These are phyloP conservation scores for Malurus leucopterus DNA, from an alignment of 2,797 vertebrate genomes.

Conservation along the genomic window DNA sequence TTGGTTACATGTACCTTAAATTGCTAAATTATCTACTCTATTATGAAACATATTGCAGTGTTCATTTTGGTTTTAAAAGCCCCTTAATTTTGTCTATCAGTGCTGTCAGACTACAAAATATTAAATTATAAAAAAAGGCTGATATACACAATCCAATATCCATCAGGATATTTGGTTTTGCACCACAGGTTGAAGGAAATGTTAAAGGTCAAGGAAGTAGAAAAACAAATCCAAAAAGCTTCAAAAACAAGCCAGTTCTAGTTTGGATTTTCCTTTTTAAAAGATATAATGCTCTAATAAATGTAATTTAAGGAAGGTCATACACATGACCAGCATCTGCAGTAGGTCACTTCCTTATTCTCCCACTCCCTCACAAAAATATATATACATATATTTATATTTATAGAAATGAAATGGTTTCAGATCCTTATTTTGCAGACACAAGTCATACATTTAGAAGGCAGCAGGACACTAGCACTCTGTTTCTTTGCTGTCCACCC, in stretches of 20 bases:
- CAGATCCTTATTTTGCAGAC: slow-evolving; percentile 2
- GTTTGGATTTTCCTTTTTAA: slow-evolving; percentile 35
- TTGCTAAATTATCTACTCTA: neutral
- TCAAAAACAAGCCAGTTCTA: slow-evolving; percentile 50
- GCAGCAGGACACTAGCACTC: slow-evolving; percentile 77
- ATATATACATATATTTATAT: slow-evolving; percentile 54
- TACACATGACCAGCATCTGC: slow-evolving; percentile 67
- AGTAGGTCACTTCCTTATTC: slow-evolving; percentile 56
- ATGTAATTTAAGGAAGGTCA: slow-evolving; percentile 48
- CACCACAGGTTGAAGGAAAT: slow-evolving; percentile 67
- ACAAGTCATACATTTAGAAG: neutral
- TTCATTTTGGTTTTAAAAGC: slow-evolving; percentile 2
- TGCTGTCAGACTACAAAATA: slow-evolving; percentile 45
- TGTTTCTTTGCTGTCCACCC: slow-evolving; percentile 92
- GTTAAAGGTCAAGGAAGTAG: slow-evolving; percentile 49
- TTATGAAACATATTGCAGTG: neutral
- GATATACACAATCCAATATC: slow-evolving; percentile 39
- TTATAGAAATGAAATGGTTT: slow-evolving; percentile 55
- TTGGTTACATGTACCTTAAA: neutral
- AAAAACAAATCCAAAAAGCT: slow-evolving; percentile 60
- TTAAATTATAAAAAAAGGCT: slow-evolving; percentile 61
- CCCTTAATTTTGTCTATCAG: slow-evolving; percentile 19
- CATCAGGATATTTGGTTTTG: slow-evolving; percentile 45
- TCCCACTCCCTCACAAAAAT: slow-evolving; percentile 41
- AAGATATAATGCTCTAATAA: slow-evolving; percentile 41